Evolutionary conservation across 1,140 invertebrate species (phyloP).

Genomic region (Drosophila albomicans): DNA sequence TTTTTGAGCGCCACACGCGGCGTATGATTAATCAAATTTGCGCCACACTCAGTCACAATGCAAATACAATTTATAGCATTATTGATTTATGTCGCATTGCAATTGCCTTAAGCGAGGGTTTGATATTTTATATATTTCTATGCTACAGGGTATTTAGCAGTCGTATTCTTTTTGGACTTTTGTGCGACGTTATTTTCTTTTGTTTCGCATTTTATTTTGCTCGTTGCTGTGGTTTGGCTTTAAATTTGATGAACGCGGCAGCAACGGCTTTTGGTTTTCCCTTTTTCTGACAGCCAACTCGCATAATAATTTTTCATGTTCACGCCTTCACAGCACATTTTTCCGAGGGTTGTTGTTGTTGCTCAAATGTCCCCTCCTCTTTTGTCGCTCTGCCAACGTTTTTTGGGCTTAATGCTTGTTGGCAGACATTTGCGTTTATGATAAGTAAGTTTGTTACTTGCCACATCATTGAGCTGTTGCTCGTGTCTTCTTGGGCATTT

Average conservation of each 20-base stretch:
- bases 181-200: neutral
- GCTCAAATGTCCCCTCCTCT: neutral
- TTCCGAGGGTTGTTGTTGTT: slow-evolving; percentile 8
- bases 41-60: neutral
- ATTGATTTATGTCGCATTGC: slow-evolving; percentile 58
- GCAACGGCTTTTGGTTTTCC: slow-evolving; percentile 25
- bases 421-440: slow-evolving; percentile 43
- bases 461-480: slow-evolving; percentile 39
- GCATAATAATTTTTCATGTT: slow-evolving; percentile 54
- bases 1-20: slow-evolving; percentile 39
- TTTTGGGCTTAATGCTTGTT: slow-evolving; percentile 41
- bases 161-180: neutral
- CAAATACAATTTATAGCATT: slow-evolving; percentile 46
- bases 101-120: slow-evolving; percentile 10
- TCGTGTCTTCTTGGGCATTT: slow-evolving; percentile 16
- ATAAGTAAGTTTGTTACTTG: slow-evolving; percentile 42
- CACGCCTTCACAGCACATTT: slow-evolving; percentile 39
- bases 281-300: slow-evolving; percentile 28
- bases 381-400: too few species aligned
- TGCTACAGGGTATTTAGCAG: slow-evolving; percentile 4
- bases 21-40: slow-evolving; percentile 66
- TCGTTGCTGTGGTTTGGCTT: slow-evolving; percentile 24
- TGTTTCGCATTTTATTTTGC: neutral
- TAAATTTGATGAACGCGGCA: slow-evolving; percentile 42
- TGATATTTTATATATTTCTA: neutral